A percentile compares a stretch with the other conserved stretches of the same genome.
Evolutionary conservation across 92 coral and sea anemone genomes (phyloP).

Genomic region (Siderastrea radians): DNA sequence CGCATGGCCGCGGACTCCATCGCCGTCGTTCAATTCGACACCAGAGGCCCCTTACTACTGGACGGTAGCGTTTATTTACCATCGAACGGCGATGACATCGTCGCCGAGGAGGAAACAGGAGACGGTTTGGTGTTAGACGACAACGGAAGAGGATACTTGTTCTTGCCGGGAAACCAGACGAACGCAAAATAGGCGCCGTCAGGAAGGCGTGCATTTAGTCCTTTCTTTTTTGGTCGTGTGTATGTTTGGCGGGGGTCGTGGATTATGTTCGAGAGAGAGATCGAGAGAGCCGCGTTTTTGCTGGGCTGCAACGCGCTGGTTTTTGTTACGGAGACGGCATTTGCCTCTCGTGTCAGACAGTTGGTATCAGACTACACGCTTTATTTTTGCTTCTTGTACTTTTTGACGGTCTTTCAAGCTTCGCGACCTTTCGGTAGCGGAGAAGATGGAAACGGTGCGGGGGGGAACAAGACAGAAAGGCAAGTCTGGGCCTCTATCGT

Average conservation of each 20-base stretch:
- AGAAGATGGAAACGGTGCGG: no score
- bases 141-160: no score
- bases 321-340: not conserved
- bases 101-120: not conserved
- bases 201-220: no score
- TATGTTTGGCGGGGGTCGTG: no score
- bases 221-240: no score
- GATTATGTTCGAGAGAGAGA: not conserved
- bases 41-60: not conserved
- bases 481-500: not conserved
- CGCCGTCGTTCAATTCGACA: not conserved
- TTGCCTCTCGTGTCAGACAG: not conserved
- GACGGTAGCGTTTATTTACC: constrained; percentile 8
- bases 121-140: no score
- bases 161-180: no score
- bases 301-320: not conserved
- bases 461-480: no score
- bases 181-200: no score
- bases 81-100: not conserved
- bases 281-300: not conserved
- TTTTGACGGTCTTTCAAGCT: not conserved
- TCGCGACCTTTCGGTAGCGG: not conserved
- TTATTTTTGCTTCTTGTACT: not conserved
- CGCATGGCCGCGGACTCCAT: not conserved
- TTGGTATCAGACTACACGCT: constrained; percentile 17